Conservation (phyloP, 2,888 invertebrate genomes). For the Clanis bilineata region DNA sequence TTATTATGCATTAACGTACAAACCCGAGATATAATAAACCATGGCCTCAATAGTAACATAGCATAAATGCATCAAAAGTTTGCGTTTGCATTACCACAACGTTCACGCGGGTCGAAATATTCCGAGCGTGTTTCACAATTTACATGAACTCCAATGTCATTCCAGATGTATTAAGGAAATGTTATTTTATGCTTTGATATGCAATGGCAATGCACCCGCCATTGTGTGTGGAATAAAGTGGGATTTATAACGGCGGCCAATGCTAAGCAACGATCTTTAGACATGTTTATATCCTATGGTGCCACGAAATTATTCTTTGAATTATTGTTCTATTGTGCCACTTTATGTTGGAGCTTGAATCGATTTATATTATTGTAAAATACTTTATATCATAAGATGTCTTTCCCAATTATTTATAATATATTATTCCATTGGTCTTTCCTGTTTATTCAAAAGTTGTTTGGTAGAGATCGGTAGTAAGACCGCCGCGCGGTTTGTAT, state of each 20-base stretch:
- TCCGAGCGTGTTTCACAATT: conserved; percentile 68
- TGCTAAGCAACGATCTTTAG: conserved; percentile 7
- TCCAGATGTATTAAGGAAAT: conserved; percentile 72
- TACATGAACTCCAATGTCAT: conserved; percentile 73
- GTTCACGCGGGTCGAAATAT: conserved; percentile 61
- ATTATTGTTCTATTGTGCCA: neutral
- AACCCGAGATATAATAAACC: neutral
- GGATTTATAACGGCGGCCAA: conserved; percentile 1
- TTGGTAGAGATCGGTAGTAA: no score
- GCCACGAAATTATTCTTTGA: neutral
- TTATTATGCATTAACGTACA: neutral
- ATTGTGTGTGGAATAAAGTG: conserved; percentile 14
- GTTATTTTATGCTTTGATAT: conserved; percentile 69
- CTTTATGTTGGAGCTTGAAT: neutral
- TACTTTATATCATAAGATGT: neutral
- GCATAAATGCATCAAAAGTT: conserved; percentile 60
- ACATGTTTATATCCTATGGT: conserved; percentile 4
- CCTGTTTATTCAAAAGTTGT: no score
- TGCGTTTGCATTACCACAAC: conserved; percentile 46
- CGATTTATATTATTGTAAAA: neutral
- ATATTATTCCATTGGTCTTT: no score
- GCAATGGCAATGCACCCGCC: conserved; percentile 46
- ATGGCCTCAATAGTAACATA: conserved; percentile 56
- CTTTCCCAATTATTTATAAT: neutral
- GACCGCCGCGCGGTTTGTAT: no score